phyloP scores from a whole-genome alignment of 2,888 invertebrate species.

The Dorcus hopei region DNA sequence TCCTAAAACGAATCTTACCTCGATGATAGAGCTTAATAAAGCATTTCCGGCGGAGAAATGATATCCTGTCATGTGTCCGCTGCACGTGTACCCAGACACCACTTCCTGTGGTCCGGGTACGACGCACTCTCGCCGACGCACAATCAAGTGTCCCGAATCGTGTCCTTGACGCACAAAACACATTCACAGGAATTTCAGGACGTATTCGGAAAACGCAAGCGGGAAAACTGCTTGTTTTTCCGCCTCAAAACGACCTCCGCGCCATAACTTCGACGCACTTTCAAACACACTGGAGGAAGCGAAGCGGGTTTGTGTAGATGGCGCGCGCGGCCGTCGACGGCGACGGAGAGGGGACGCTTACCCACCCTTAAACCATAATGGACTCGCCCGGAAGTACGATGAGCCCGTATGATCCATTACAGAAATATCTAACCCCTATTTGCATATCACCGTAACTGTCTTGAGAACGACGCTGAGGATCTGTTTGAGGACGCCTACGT shows the following conservation, averaged over 20 bases:
- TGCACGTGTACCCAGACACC: neutral
- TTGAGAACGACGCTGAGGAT: no score
- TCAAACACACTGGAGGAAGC: neutral
- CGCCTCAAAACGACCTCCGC: neutral
- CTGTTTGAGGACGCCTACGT: no score
- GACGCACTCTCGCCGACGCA: neutral
- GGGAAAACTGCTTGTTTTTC: no score
- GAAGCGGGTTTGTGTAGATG: neutral
- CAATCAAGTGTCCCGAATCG: neutral
- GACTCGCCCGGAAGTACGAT: constrained; percentile 19
- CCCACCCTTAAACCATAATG: constrained; percentile 7
- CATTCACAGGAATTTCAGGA: no score
- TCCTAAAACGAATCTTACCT: no score
- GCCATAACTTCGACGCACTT: neutral
- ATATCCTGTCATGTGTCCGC: constrained; percentile 3
- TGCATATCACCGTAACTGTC: no score
- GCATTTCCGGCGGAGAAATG: neutral
- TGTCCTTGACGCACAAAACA: no score
- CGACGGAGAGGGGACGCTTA: neutral
- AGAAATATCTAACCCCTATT: neutral
- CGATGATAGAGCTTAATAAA: neutral
- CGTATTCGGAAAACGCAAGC: no score
- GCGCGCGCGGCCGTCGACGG: neutral
- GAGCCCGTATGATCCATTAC: neutral
- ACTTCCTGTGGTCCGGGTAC: neutral